Base-by-base conservation (phyloP, 2,888 invertebrate genomes). In the Dendrolimus pini region DNA sequence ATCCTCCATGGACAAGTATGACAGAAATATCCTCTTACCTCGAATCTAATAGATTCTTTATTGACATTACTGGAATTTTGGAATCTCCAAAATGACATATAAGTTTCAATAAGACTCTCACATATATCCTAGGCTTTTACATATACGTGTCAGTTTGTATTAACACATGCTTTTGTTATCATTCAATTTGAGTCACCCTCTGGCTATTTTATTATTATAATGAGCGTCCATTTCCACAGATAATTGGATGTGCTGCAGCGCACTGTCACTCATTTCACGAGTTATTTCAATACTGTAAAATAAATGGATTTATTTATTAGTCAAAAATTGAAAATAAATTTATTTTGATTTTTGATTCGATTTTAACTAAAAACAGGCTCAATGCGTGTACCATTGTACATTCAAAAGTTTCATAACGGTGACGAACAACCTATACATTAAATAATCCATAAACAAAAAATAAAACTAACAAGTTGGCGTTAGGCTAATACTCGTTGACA, bases 161-260 rank as follows among this genome's bases (percentile, higher is more conserved):
- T 85, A 87, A 83, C 78, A 82, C 80, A 77, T 78, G 82, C 83
- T 83, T 82, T 85, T 90, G 89, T 90, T 90, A 84, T 90, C 86
- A 88, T 90, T 89, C 85, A 89, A 90, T 90, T 89, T 87, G 86
- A 83, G 79, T 83, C 72, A 67, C 83, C 86, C 82, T 80, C 78
- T 68, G 86, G 87, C 82, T 85, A 83, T 89, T 89, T 89, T 89
- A 89, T 89, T 89, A 89, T 90, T 89, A 89, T 89, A 89, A 89
- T 89, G 89, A 89, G 89, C 83, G 70, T 83, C 87, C 84, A 88
- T 89, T 89, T 88, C 84, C 85, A 81, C 83, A 80, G 83, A 85
- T 89, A 89, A 89, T 89, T 87, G 86, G 87, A 85, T 82, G 82
- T 79, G 47, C 47, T 47, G 47, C 12, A 47, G 47, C 12, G 12